Base-by-base conservation (phyloP, 2,113 vertebrate genomes). In the Gallinago undulata region DNA sequence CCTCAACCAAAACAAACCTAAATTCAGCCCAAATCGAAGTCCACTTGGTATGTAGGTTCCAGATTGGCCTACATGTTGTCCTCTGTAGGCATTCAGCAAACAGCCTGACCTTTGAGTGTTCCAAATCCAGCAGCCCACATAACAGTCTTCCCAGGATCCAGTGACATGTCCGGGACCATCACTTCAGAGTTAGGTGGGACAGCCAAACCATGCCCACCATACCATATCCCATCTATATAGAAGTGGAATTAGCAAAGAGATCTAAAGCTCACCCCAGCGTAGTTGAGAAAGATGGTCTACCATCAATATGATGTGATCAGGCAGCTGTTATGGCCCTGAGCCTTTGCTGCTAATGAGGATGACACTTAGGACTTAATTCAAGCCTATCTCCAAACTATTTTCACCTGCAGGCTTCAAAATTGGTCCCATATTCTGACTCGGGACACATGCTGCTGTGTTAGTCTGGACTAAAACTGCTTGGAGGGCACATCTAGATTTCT, bases 151-250 rank as follows among this genome's bases (percentile, higher is more conserved):
- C 72, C 31, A 87, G 19, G 5, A 66, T 33, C 45, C 68, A 37
- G 41, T 23, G 59, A 50, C 4, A 7, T 2, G 5, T 48, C 16
- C 57, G 55, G 11, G 10, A 35, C 39, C 8, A 30, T n/a, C 2
- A 0, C 18, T 63, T 57, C 21, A 6, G 48, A 23, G 4, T 68
- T 24, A 6, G 9, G 6, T 74, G 30, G 27, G 50, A 37, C 13
- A 84, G 41, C 5, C 68, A 57, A 59, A 31, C 16, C 19, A n/a
- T 39, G 33, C 6, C 51, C 3, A 27, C 23, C 6, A 2, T 17
- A 67, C 9, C 35, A 35, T 21, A n/a, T 5, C 30, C 37, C 2
- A 1, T 39, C 48, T 12, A 1, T 23, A 37, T 3, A 53, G 5
- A 7, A 25, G 50, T 45, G 27, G 4, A 28, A 17, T 15, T 47